Evolutionary conservation across 2,113 vertebrate species (phyloP).

Genomic region (Entelurus aequoreus): DNA sequence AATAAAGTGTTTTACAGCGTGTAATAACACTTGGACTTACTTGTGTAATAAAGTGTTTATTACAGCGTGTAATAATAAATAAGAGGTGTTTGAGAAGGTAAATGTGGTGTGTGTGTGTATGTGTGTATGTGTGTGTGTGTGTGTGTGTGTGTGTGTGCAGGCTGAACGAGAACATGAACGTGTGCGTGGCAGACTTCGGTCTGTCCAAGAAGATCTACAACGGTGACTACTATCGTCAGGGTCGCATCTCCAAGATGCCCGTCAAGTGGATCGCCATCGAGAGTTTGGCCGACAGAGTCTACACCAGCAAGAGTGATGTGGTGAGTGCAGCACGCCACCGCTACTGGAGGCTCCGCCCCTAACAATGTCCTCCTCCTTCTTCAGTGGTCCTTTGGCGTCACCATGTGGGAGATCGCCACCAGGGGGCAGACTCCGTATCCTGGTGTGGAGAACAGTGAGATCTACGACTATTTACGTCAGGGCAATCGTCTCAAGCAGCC

Average conservation of each 20-base stretch:
- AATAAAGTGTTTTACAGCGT: no score
- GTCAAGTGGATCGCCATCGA: slow-evolving; percentile 94
- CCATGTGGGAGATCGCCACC: slow-evolving; percentile 93
- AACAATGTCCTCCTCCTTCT: neutral
- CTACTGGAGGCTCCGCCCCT: no score
- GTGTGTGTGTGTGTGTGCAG: slow-evolving; percentile 46
- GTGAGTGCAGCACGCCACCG: slow-evolving; percentile 46
- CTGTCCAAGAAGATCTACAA: slow-evolving; percentile 94
- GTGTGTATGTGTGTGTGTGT: no score
- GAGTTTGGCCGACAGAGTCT: slow-evolving; percentile 86
- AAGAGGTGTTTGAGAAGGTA: no score
- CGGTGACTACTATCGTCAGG: slow-evolving; percentile 89
- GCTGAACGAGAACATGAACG: slow-evolving; percentile 91
- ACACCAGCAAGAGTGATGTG: slow-evolving; percentile 91
- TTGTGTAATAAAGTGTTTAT: no score
- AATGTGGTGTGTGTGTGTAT: neutral
- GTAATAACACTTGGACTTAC: no score
- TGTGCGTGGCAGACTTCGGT: slow-evolving; percentile 89
- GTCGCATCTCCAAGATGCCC: slow-evolving; percentile 90
- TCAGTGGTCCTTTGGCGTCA: slow-evolving; percentile 92
- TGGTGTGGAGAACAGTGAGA: slow-evolving; percentile 90
- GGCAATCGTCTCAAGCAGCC: slow-evolving; percentile 91
- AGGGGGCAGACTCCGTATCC: slow-evolving; percentile 89
- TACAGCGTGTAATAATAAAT: no score
- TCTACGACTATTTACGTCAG: slow-evolving; percentile 88